Percentiles rank a stretch among this genome's conserved stretches.
Conservation (phyloP, 2,113 vertebrate species). For the Orcinus orca region DNA sequence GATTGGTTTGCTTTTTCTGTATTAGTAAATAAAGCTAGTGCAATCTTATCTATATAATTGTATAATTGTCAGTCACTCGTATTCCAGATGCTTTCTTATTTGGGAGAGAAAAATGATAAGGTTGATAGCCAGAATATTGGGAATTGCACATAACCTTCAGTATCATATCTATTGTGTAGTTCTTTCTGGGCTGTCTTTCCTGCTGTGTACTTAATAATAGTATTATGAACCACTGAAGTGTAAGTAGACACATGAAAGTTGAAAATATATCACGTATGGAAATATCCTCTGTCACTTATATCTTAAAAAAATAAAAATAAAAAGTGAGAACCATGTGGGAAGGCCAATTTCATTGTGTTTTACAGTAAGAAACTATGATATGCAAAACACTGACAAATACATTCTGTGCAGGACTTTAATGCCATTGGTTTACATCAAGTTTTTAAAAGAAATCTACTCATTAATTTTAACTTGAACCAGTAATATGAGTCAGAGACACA, state of each 20-base stretch:
- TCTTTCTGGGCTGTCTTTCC: neutral
- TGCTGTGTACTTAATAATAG: neutral
- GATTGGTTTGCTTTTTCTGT: neutral
- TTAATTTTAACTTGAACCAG: neutral
- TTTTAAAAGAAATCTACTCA: conserved; percentile 54
- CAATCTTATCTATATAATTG: neutral
- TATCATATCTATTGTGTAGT: accelerated
- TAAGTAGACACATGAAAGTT: neutral
- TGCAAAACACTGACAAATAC: neutral
- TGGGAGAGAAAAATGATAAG: neutral
- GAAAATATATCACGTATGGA: neutral
- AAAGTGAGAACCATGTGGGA: neutral
- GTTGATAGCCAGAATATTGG: neutral
- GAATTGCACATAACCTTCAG: neutral
- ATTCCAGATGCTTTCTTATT: neutral
- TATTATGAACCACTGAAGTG: neutral
- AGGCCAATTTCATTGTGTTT: neutral
- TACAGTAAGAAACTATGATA: neutral
- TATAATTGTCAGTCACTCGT: neutral
- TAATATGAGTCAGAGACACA: neutral
- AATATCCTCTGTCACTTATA: neutral
- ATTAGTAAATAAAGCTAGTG: neutral
- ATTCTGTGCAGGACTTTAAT: neutral
- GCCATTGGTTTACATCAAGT: conserved; percentile 2
- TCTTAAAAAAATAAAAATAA: neutral